phyloP scores from a whole-genome alignment of 2,888 invertebrate species.

The Meiosimyza platycephala region DNA sequence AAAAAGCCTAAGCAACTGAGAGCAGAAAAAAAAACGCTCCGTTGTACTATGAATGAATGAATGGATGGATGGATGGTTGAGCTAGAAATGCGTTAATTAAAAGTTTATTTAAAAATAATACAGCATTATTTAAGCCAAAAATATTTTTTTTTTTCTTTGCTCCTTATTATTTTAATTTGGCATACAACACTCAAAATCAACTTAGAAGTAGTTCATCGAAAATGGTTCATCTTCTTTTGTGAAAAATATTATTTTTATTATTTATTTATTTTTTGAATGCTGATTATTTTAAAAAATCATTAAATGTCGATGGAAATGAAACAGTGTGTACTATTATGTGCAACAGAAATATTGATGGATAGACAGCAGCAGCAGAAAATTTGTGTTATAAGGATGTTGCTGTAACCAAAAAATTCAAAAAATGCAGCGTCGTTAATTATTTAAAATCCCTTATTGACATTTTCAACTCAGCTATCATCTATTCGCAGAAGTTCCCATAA shows the following conservation, averaged over 20 bases:
- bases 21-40: not conserved
- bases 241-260: too few species aligned
- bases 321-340: not conserved
- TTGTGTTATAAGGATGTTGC: too few species aligned
- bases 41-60: not conserved
- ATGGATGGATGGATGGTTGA: not conserved
- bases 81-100: constrained; percentile 34
- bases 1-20: constrained; percentile 16
- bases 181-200: too few species aligned
- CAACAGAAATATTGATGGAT: too few species aligned
- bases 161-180: constrained; percentile 4
- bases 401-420: too few species aligned
- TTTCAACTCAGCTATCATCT: too few species aligned
- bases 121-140: not conserved
- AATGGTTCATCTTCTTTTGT: not conserved
- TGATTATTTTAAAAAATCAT: constrained; percentile 19
- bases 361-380: too few species aligned
- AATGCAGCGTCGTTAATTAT: too few species aligned
- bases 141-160: not conserved
- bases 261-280: too few species aligned
- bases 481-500: too few species aligned
- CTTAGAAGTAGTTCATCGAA: not conserved
- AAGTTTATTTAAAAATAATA: constrained; percentile 15
- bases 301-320: constrained; percentile 21
- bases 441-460: too few species aligned